A percentile compares a stretch with the other conserved stretches of the same genome.
Evolutionary conservation across 2,888 invertebrate species (phyloP).

Genomic region (Brachypterus glaber): DNA sequence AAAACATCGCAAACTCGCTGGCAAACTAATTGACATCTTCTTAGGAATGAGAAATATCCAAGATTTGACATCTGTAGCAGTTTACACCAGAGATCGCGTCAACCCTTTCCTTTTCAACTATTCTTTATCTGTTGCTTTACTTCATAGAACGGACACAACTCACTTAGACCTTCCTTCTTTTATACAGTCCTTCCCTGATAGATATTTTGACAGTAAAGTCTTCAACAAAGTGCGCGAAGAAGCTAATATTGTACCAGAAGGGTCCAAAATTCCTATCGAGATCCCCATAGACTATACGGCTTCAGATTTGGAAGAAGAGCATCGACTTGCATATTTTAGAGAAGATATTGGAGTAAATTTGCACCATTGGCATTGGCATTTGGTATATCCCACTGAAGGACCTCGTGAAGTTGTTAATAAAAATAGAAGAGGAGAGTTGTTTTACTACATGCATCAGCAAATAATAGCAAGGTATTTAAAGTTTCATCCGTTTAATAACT

Average conservation of each 20-base stretch:
- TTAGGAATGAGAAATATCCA: slow-evolving; percentile 55
- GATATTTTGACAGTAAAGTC: slow-evolving; percentile 66
- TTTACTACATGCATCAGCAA: slow-evolving; percentile 70
- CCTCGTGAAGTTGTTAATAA: slow-evolving; percentile 54
- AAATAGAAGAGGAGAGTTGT: slow-evolving; percentile 67
- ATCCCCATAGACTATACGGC: slow-evolving; percentile 70
- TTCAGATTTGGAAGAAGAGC: slow-evolving; percentile 63
- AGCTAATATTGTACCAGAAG: slow-evolving; percentile 50
- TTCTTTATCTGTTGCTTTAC: slow-evolving; percentile 60
- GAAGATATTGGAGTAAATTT: slow-evolving; percentile 71
- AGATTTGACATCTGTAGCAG: slow-evolving; percentile 59
- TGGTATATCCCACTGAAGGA: slow-evolving; percentile 70
- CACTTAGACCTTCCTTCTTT: slow-evolving; percentile 61
- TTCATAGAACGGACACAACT: slow-evolving; percentile 62
- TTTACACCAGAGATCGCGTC: slow-evolving; percentile 59
- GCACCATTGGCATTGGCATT: slow-evolving; percentile 87
- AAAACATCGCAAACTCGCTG: slow-evolving; percentile 60
- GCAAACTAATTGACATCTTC: slow-evolving; percentile 58
- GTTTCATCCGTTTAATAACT: too few relatives aligned
- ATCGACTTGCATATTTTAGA: slow-evolving; percentile 72
- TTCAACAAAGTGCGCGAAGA: slow-evolving; percentile 60
- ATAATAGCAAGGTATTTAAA: slow-evolving; percentile 51
- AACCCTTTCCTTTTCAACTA: slow-evolving; percentile 76
- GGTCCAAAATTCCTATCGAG: slow-evolving; percentile 56
- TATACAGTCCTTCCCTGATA: slow-evolving; percentile 69